Percentiles rank a stretch among this genome's conserved stretches.
Conservation (phyloP, 2,888 invertebrate species). For the Masnerella sp. region DNA sequence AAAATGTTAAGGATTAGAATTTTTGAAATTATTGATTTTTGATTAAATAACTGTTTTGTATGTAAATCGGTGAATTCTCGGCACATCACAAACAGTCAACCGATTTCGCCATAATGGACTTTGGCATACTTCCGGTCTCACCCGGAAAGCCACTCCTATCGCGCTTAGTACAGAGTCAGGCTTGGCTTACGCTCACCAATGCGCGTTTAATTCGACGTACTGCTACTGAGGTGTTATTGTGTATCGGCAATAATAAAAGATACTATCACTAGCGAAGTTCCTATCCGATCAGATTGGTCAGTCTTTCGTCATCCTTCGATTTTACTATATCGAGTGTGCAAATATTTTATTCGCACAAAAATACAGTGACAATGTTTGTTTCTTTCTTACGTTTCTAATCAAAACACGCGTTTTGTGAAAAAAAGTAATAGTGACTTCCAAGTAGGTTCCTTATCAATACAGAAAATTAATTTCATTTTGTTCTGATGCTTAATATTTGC, state of each 20-base stretch:
- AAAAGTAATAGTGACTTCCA: too few relatives aligned
- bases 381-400: too few relatives aligned
- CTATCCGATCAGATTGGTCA: conserved; percentile 58
- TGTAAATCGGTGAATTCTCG: conserved; percentile 39
- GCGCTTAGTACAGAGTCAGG: conserved; percentile 63
- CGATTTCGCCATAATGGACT: conserved; percentile 63
- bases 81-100: conserved; percentile 35
- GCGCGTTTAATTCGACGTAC: conserved; percentile 59
- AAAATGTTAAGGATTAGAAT: background rate
- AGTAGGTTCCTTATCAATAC: too few relatives aligned
- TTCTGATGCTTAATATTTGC: too few relatives aligned
- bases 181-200: conserved; percentile 59
- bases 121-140: conserved; percentile 70
- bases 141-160: conserved; percentile 76
- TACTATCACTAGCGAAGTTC: conserved; percentile 41
- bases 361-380: too few relatives aligned
- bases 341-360: background rate
- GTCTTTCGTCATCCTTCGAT: conserved; percentile 68
- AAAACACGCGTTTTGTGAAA: too few relatives aligned
- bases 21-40: background rate
- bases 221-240: conserved; percentile 55
- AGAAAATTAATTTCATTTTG: too few relatives aligned
- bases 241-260: conserved; percentile 58
- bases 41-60: conserved; percentile 21
- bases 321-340: conserved; percentile 57